Conservation (phyloP, 2,113 vertebrate genomes). For the Dicaeum eximium region DNA sequence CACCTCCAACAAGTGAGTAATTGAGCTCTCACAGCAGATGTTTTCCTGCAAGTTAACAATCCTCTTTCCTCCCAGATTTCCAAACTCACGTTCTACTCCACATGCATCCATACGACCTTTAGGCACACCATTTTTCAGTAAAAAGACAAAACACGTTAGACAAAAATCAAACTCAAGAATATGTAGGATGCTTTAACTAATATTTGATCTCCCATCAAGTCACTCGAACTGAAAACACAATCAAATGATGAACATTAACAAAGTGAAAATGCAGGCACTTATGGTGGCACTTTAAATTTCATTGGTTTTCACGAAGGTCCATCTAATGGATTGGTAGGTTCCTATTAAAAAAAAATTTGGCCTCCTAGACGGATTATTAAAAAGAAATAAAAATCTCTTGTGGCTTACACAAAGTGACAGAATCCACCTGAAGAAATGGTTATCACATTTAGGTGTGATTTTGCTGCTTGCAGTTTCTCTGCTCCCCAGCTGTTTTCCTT, state of each 20-base stretch:
- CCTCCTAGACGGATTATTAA: not conserved
- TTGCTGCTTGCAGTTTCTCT: not conserved
- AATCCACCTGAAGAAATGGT: not conserved
- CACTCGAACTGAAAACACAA: not conserved
- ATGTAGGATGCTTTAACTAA: not conserved
- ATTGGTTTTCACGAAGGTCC: not conserved
- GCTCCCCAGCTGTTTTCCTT: not conserved
- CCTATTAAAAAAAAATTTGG: not conserved
- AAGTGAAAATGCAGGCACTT: not conserved
- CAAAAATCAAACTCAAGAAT: not conserved
- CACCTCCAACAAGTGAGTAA: not conserved
- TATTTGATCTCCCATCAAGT: not conserved
- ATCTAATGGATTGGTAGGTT: not conserved
- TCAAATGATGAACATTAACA: not conserved
- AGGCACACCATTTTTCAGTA: not conserved
- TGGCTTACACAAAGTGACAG: not conserved
- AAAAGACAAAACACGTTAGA: not conserved
- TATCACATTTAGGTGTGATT: not conserved
- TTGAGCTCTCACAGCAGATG: not conserved
- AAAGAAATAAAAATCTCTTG: not conserved
- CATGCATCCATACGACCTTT: not conserved
- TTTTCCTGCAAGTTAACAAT: not conserved
- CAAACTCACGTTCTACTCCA: not conserved
- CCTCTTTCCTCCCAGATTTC: not conserved
- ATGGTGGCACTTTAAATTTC: not conserved